Base-by-base conservation (phyloP, 2,888 invertebrate species). In the Orchesella flavescens region DNA sequence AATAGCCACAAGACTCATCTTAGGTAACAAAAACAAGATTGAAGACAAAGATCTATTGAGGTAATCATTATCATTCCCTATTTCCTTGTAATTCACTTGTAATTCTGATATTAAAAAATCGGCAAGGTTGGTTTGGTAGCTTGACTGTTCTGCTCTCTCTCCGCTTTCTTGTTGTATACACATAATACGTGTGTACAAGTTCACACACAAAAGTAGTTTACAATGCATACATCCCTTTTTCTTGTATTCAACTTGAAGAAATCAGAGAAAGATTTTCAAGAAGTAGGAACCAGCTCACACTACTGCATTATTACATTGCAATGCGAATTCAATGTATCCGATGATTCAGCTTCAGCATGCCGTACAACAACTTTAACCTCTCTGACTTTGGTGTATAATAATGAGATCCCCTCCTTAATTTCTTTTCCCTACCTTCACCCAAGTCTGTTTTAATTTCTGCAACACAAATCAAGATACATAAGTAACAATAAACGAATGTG, bases 81-180 rank as follows among this genome's bases (percentile, higher is more conserved):
- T 68, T 46, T 23, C 21, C 49, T 49, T 49, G 68, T 46, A 21
- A 68, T 49, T 68, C 68, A 68, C 65, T 13, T 24, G 24, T 61
- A 24, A 46, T 1, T 71, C 55, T 57, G 17, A 55, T 23, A 43
- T 19, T 46, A 49, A 53, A 53, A 46, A 68, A 46, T 49, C 46
- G 68, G 68, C 55, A 71, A 71, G 71, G 71, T 71, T 71, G 71
- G 17, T 34, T 34, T 2, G 34, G 2, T 34, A 7, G 34, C 7
- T 61, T 57, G 71, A 24, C 57, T 57, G 71, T 71, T 68, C 68
- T 71, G 71, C 71, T 71, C 71, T 53, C 71, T 49, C 68, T 68
- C 68, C 68, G 43, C 15, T 68, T 49, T 34, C 34, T 34, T 65
- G n/a, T 34, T 57, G n/a, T n/a, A n/a, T n/a, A n/a, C n/a, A n/a